Percentiles rank a stretch among this genome's conserved stretches.
These are phyloP conservation scores for Andricus quercusramuli DNA, from an alignment of 2,888 invertebrate genomes.

Conservation along the genomic window DNA sequence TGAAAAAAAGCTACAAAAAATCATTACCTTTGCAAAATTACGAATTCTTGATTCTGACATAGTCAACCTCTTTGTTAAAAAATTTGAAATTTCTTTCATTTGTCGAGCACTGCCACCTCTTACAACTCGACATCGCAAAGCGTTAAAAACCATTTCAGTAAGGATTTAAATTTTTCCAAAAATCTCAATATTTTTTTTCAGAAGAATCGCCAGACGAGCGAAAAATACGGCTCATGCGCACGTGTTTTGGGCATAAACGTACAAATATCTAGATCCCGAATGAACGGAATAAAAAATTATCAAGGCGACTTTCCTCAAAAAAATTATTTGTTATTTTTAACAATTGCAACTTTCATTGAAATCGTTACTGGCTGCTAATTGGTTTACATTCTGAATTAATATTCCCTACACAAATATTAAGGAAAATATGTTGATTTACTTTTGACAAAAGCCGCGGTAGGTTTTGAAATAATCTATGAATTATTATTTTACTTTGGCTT, in stretches of 20 bases:
- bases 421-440: no score
- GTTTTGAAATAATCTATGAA: no score
- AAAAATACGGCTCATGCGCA: background rate
- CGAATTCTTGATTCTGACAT: slow-evolving; percentile 25
- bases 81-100: slow-evolving; percentile 21
- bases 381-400: no score
- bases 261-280: background rate
- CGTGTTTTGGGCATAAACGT: background rate
- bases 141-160: slow-evolving; percentile 47
- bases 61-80: slow-evolving; percentile 8
- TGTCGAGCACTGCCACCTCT: slow-evolving; percentile 1
- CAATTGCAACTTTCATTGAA: no score
- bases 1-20: background rate
- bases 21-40: slow-evolving; percentile 34
- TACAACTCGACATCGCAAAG: slow-evolving; percentile 40
- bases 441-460: no score
- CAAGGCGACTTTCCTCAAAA: no score
- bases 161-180: background rate
- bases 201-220: background rate
- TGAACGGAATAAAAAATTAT: no score
- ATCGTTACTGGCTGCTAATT: no score
- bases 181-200: slow-evolving; percentile 18
- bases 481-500: no score
- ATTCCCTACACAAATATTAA: no score
- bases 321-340: no score